Base-by-base conservation (phyloP, 1,140 invertebrate genomes). In the Acromyrmex heyeri region DNA sequence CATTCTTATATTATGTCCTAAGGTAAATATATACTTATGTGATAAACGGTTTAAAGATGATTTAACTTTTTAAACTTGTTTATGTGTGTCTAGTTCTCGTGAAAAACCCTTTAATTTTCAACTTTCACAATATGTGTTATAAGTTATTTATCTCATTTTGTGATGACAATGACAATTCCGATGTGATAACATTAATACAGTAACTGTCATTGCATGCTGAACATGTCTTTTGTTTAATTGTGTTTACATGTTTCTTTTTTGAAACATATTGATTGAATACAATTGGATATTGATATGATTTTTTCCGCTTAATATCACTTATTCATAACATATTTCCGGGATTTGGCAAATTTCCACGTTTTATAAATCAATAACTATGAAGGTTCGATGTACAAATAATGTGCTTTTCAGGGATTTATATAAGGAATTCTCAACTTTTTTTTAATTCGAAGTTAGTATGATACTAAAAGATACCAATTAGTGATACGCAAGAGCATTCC, bases 301-400 rank as follows among this genome's bases (percentile, higher is more conserved):
- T 0, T 38, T n/a, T 27, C 16, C 21, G 16, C 14, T 83, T n/a
- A 30, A 82, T 30, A n/a, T 53, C 55, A 30, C 2, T 70, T 34
- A 34, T 70, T 7, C 10, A 81, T 24, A 38, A 27, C 10, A 30
- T n/a, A 57, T 70, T 81, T 70, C 34, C 16, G 8, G 14, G n/a
- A 34, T 55, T 55, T 55, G 62, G 7, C 16, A 70, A 18, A 27
- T 70, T 57, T 72, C 34, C 18, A 73, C 38, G 18, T 12, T 69
- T 69, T 14, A 21, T 30, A 44, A 53, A 82, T 82, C 55, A n/a
- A 82, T 82, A 82, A 82, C 34, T 2, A 12, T 12, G n/a, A 69
- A 78, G 3, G 10, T 24, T 21, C 18, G 8, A 73, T 57, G 38
- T 44, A 30, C 8, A 34, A 38, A 57, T 1, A 24, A 82, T 48